phyloP scores from a whole-genome alignment of 2,888 invertebrate genomes.

The Toxonevra muliebris region DNA sequence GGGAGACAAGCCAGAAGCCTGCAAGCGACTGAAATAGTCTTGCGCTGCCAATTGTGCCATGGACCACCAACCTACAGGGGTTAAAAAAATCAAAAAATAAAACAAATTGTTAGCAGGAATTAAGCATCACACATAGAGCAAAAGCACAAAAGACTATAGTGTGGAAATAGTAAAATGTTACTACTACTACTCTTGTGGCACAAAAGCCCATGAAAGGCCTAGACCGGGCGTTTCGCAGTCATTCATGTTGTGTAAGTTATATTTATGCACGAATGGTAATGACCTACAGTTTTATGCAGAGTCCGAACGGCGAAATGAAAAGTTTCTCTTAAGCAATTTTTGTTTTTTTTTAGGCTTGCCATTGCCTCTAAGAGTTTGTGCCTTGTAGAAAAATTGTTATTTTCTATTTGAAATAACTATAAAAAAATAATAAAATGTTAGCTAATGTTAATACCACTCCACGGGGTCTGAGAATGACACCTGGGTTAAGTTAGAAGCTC shows the following conservation, averaged over 20 bases:
- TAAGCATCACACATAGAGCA: not conserved
- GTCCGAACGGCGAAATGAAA: no score
- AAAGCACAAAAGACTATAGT: constrained; percentile 1
- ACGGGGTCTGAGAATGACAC: not conserved
- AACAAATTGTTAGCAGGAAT: not conserved
- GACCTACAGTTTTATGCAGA: no score
- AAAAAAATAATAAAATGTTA: not conserved
- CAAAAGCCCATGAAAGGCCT: no score
- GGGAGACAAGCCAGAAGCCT: constrained; percentile 79
- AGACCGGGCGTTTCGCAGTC: no score
- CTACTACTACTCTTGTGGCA: no score
- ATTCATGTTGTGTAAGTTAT: no score
- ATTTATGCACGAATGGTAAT: no score
- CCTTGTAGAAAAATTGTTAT: no score
- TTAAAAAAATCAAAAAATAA: constrained; percentile 15
- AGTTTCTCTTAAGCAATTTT: no score
- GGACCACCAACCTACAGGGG: constrained; percentile 84
- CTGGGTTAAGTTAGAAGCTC: not conserved
- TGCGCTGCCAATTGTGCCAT: constrained; percentile 91
- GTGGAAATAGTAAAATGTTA: not conserved
- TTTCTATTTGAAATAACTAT: no score
- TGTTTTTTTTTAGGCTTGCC: no score
- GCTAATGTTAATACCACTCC: not conserved
- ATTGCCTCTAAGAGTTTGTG: no score
- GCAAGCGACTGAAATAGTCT: constrained; percentile 84